These are phyloP conservation scores for Prosopocoilus inquinatus DNA, from an alignment of 2,888 invertebrate species.

Conservation along the genomic window DNA sequence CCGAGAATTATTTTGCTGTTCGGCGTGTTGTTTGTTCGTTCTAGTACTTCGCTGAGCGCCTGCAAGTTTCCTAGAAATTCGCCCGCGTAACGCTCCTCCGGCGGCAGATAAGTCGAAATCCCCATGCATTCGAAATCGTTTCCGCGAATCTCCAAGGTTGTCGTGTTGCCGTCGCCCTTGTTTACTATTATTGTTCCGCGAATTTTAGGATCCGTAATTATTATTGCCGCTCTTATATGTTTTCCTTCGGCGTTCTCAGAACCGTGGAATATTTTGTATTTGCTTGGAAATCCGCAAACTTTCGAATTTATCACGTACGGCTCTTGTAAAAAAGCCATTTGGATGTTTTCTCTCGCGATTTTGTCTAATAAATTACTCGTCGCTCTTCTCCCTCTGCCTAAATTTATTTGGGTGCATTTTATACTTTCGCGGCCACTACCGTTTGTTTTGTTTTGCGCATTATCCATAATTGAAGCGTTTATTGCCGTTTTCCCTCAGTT, in stretches of 20 bases:
- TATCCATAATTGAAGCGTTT: too few species aligned
- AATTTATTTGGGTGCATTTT: not conserved
- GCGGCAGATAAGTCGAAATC: not conserved
- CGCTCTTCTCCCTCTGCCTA: not conserved
- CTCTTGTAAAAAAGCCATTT: too few species aligned
- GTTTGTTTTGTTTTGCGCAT: too few species aligned
- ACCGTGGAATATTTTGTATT: not conserved
- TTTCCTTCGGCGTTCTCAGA: not conserved
- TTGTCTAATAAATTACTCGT: not conserved
- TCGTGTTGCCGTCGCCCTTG: not conserved
- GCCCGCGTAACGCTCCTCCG: not conserved
- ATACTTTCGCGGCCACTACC: too few species aligned
- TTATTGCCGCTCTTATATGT: not conserved
- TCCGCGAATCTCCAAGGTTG: not conserved
- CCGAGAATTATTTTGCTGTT: not conserved
- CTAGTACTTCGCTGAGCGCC: too few species aligned
- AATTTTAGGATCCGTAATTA: not conserved
- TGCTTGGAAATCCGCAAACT: too few species aligned
- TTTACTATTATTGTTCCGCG: not conserved
- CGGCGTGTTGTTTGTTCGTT: too few species aligned
- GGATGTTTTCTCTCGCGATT: not conserved
- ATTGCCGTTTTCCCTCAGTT: too few species aligned
- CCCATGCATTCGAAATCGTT: not conserved
- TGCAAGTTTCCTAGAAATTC: not conserved
- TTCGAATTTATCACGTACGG: too few species aligned